Conservation (phyloP, 2,113 vertebrate genomes). For the Tinamus guttatus region DNA sequence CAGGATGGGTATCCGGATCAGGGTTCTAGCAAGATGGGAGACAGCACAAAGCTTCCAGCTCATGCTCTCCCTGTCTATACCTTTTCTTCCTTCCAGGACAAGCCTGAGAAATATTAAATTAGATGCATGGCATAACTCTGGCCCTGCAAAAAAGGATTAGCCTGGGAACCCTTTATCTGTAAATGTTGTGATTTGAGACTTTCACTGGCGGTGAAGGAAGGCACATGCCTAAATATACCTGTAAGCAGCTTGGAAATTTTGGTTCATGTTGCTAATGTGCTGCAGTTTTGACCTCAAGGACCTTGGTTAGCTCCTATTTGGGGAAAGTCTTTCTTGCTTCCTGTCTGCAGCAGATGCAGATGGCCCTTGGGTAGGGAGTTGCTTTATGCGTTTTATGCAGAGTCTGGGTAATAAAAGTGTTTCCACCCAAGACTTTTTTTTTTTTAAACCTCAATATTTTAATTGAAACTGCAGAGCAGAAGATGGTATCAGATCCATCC, state of each 20-base stretch:
- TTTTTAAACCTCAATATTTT: background rate
- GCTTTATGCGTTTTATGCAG: background rate
- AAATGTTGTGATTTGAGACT: background rate
- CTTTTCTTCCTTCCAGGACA: background rate
- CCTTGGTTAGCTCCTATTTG: background rate
- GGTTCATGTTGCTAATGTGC: background rate
- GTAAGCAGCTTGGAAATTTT: conserved; percentile 10
- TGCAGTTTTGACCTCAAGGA: background rate
- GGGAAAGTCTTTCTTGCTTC: background rate
- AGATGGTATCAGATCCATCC: background rate
- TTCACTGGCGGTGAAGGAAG: background rate
- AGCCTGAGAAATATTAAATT: background rate
- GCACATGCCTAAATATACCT: background rate
- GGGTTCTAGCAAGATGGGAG: background rate
- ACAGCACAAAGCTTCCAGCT: background rate
- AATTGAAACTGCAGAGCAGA: background rate
- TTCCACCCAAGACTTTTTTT: background rate
- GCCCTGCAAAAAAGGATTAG: background rate
- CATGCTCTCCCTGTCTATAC: background rate
- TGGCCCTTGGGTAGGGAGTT: background rate
- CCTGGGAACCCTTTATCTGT: background rate
- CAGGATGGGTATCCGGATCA: background rate
- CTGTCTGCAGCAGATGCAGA: background rate
- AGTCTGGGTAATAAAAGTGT: background rate
- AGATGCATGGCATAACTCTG: background rate